phyloP scores from a whole-genome alignment of 2,113 vertebrate genomes.

The Callipepla squamata region DNA sequence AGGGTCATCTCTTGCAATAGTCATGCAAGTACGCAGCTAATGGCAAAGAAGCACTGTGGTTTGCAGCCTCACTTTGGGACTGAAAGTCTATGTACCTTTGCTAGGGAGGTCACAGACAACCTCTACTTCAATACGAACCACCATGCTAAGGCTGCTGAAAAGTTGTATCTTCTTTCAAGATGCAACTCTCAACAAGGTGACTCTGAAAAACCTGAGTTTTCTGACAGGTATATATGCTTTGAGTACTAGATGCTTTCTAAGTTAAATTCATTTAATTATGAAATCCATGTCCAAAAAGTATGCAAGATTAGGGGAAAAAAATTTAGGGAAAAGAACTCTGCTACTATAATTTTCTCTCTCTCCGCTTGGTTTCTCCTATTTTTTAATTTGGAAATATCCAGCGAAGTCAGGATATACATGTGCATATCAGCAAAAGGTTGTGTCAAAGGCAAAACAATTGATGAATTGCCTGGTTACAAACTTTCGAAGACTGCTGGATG shows the following conservation, averaged over 20 bases:
- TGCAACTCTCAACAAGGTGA: neutral
- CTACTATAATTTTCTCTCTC: neutral
- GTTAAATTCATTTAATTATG: neutral
- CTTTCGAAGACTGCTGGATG: neutral
- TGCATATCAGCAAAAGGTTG: neutral
- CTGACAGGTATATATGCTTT: neutral
- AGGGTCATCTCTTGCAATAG: neutral
- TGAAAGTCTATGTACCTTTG: neutral
- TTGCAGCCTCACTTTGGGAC: neutral
- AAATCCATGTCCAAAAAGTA: neutral
- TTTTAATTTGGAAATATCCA: neutral
- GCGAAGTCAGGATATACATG: neutral
- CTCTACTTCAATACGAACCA: neutral
- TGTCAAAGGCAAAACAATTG: neutral
- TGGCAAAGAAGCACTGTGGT: neutral
- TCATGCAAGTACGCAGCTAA: neutral
- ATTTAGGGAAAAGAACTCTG: neutral
- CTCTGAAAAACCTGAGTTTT: neutral
- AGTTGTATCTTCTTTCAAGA: neutral
- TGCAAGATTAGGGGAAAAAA: neutral
- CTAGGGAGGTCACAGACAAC: neutral
- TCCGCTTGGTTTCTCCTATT: neutral
- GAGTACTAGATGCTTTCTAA: neutral
- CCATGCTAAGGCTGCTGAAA: neutral
- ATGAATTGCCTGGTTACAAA: neutral